Evolutionary conservation across 2,113 vertebrate species (phyloP).

Genomic region (Paradoxurus hermaphroditus): DNA sequence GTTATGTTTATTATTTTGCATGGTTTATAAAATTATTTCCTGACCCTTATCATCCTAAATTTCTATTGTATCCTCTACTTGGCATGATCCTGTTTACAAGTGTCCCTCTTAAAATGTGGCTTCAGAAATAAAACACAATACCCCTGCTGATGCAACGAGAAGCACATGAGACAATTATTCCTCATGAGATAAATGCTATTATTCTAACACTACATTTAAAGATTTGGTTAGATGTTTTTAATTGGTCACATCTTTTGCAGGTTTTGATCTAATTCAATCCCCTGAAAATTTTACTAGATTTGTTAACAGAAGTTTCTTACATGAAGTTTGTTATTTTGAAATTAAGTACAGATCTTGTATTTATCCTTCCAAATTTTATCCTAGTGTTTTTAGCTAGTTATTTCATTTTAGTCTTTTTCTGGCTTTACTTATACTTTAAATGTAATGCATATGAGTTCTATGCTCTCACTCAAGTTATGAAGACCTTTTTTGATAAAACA

Average conservation of each 20-base stretch:
- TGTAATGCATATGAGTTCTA: background rate
- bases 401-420: background rate
- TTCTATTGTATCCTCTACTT: constrained; percentile 7
- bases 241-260: background rate
- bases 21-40: constrained; percentile 35
- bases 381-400: background rate
- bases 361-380: background rate
- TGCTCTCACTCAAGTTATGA: background rate
- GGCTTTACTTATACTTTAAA: background rate
- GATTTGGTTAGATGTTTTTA: background rate
- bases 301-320: background rate
- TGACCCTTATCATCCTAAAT: background rate
- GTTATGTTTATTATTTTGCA: background rate
- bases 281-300: background rate
- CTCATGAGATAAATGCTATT: background rate
- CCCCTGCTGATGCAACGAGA: background rate
- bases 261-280: background rate
- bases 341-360: background rate
- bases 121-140: constrained; percentile 51
- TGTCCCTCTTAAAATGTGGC: background rate
- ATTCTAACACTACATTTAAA: background rate
- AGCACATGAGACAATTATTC: background rate
- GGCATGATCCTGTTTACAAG: background rate
- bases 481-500: background rate
- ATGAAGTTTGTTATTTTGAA: background rate